A percentile compares a stretch with the other conserved stretches of the same genome.
These are phyloP conservation scores for Eurytoma adleriae DNA, from an alignment of 2,888 invertebrate genomes.

Conservation along the genomic window DNA sequence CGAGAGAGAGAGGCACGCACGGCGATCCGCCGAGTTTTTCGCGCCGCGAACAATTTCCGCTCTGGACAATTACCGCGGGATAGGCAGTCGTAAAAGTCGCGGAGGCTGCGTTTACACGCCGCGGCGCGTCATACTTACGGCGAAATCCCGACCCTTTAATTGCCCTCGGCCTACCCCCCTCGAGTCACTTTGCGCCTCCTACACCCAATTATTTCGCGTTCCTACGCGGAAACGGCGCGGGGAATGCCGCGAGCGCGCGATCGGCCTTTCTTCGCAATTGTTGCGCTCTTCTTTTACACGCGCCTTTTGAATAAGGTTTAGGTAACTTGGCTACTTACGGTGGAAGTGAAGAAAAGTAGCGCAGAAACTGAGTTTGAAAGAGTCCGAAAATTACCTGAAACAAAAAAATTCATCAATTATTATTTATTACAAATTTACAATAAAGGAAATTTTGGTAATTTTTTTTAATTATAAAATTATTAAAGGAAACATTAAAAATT, in stretches of 20 bases:
- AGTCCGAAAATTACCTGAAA: constrained; percentile 3
- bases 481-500: too few relatives aligned
- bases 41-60: constrained; percentile 22
- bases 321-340: background rate
- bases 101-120: background rate
- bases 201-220: constrained; percentile 32
- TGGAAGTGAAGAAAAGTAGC: background rate
- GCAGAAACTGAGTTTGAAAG: background rate
- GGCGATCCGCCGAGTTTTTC: constrained; percentile 8
- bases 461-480: too few relatives aligned
- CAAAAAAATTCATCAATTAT: background rate
- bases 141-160: constrained; percentile 2
- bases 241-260: constrained; percentile 4
- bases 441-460: too few relatives aligned
- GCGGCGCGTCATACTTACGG: background rate
- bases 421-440: too few relatives aligned
- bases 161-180: background rate
- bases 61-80: constrained; percentile 24
- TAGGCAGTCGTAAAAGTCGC: constrained; percentile 23
- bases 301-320: background rate
- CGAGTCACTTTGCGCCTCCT: constrained; percentile 12
- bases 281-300: background rate
- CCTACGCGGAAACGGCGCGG: constrained; percentile 14
- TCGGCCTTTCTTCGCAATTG: background rate
- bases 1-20: background rate